These are phyloP conservation scores for Endomychus coccineus DNA, from an alignment of 2,888 invertebrate genomes.

Conservation along the genomic window DNA sequence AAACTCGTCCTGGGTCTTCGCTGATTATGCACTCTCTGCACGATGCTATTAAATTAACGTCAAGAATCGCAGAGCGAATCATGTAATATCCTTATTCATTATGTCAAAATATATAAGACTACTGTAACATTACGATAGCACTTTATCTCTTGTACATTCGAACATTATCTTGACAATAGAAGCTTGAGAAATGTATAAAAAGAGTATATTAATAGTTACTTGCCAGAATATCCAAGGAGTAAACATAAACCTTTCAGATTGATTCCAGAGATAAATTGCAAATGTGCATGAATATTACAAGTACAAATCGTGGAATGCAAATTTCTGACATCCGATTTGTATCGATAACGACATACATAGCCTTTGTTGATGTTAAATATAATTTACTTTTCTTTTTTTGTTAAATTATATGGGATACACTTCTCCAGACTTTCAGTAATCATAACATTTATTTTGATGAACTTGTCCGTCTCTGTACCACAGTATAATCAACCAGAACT, in stretches of 20 bases:
- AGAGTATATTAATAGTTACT: neutral
- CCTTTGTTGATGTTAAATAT: too few relatives aligned
- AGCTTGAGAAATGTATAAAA: neutral
- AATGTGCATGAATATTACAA: neutral
- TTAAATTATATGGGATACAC: too few relatives aligned
- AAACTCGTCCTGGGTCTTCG: too few relatives aligned
- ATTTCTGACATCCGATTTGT: neutral
- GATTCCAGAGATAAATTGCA: neutral
- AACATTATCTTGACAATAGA: too few relatives aligned
- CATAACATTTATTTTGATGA: too few relatives aligned
- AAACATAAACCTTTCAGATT: neutral
- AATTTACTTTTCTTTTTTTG: too few relatives aligned
- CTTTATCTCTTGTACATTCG: too few relatives aligned
- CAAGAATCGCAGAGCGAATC: neutral
- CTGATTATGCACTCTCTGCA: neutral
- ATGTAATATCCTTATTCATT: neutral
- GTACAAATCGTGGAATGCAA: constrained; percentile 1
- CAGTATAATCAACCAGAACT: too few relatives aligned
- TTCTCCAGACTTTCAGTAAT: too few relatives aligned
- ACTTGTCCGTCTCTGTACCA: too few relatives aligned
- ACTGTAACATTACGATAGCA: neutral
- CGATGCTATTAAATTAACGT: neutral
- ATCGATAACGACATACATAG: neutral
- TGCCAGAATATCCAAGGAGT: neutral
- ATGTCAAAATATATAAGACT: constrained; percentile 1